A percentile compares a stretch with the other conserved stretches of the same genome.
phyloP scores from a whole-genome alignment of 2,888 invertebrate species.

The Suillia variegata region DNA sequence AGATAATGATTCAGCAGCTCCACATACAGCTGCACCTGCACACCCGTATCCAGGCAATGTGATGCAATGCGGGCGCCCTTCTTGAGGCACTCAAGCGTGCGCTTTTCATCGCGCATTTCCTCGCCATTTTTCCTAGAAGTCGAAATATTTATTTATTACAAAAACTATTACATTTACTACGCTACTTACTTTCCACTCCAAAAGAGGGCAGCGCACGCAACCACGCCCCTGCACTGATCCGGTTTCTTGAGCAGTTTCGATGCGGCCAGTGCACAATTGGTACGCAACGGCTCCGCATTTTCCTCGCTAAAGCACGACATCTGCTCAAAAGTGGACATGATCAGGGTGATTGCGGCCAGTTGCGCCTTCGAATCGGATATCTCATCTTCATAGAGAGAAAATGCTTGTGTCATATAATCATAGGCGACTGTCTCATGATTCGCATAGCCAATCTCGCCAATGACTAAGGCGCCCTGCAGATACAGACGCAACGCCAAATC shows the following conservation, averaged over 20 bases:
- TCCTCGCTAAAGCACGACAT: conserved; percentile 95
- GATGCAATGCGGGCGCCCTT: conserved; percentile 94
- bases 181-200: conserved; percentile 81
- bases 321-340: conserved; percentile 94
- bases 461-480: conserved; percentile 93
- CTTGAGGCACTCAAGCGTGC: conserved; percentile 93
- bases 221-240: conserved; percentile 95
- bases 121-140: conserved; percentile 58
- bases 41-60: conserved; percentile 96
- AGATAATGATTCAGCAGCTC: conserved; percentile 94
- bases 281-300: conserved; percentile 94
- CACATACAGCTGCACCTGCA: conserved; percentile 94
- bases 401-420: conserved; percentile 93
- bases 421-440: conserved; percentile 97
- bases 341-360: conserved; percentile 91
- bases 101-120: conserved; percentile 85
- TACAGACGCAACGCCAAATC: conserved; percentile 93
- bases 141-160: not conserved
- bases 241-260: conserved; percentile 96
- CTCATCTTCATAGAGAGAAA: conserved; percentile 97
- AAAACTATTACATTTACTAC: not conserved
- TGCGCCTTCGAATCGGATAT: conserved; percentile 97
- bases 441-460: conserved; percentile 89
- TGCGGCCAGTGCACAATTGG: conserved; percentile 94
- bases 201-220: conserved; percentile 93